Evolutionary conservation across 2,113 vertebrate genomes (phyloP).

Genomic region (Percina caprodes): DNA sequence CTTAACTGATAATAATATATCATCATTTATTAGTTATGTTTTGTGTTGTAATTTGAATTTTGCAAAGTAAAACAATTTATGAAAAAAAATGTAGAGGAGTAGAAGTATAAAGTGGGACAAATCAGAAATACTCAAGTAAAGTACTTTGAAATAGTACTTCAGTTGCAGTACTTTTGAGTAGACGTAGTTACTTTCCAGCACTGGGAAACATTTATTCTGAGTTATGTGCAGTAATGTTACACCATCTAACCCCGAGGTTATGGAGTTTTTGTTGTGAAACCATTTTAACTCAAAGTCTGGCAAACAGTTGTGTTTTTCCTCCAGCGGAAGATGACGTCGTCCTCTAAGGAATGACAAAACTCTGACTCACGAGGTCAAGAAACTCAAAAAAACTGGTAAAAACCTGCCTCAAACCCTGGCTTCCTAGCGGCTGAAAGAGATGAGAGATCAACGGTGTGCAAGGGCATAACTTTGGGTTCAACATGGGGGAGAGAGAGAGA

Average conservation of each 20-base stretch:
- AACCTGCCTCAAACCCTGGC: too few species aligned
- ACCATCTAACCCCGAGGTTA: neutral
- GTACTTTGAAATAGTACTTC: neutral
- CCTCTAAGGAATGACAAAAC: neutral
- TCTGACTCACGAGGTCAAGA: neutral
- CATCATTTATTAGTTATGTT: too few species aligned
- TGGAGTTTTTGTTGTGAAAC: constrained; percentile 13
- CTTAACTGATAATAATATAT: too few species aligned
- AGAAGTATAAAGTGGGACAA: too few species aligned
- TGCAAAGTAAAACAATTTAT: too few species aligned
- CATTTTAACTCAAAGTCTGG: neutral
- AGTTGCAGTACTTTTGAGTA: neutral
- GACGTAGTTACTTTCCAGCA: neutral
- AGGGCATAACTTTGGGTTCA: too few species aligned
- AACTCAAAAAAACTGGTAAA: neutral
- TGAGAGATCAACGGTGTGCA: neutral
- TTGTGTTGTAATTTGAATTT: too few species aligned
- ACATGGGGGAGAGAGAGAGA: too few species aligned
- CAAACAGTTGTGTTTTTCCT: neutral
- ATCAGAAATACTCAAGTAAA: neutral
- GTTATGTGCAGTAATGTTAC: neutral
- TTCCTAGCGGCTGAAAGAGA: neutral
- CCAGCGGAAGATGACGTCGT: neutral
- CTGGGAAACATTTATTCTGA: neutral
- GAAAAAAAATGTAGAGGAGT: too few species aligned